Base-by-base conservation (phyloP, 2,888 invertebrate species). In the Drosophila setosimentum region DNA sequence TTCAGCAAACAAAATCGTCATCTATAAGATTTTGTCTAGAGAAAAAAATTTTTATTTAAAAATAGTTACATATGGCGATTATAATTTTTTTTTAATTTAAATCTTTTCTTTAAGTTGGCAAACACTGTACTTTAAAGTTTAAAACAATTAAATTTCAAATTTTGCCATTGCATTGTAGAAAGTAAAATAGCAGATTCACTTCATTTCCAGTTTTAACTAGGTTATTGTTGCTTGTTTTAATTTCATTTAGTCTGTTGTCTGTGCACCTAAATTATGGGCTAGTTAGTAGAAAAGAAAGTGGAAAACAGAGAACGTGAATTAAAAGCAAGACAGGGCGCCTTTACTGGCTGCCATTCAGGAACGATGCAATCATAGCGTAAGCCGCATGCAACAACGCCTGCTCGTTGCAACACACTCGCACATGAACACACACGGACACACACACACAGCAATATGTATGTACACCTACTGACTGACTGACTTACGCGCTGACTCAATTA, bases 401-500 rank as follows among this genome's bases (percentile, higher is more conserved):
- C 6, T 16, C 21, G 29, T 30, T 55, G 40, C 55, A 35, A 32
- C 48, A 51, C 11, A 45, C 0, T 33, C n/a, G 54, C 30, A 55
- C 21, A 11, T 2, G 21, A 11, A 42, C 21, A 51, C 5, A 51
- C 37, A 54, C 35, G 32, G 53, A 63, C 35, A 58, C 21, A 59
- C 1, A 37, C 11, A 18, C 7, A 53, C 13, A 21, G 4, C 33
- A 33, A 18, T 16, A 21, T 30, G 21, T 21, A 42, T 33, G 21
- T 33, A 45, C 16, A 35, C 21, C 42, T 32, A 33, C 24, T 49
- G 48, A n/a, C 53, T 48, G 59, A 73, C 69, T 70, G 58, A 68
- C 76, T 62, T 67, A 71, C 60, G 64, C 64, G 45, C 63, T 77
- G 49, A 75, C 71, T 78, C 78, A 69, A 78, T 78, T 78, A 75